Evolutionary conservation across 2,888 invertebrate genomes (phyloP), one percentile per base, ranked within the genome.

Genomic region (Eupithecia dodoneata): DNA sequence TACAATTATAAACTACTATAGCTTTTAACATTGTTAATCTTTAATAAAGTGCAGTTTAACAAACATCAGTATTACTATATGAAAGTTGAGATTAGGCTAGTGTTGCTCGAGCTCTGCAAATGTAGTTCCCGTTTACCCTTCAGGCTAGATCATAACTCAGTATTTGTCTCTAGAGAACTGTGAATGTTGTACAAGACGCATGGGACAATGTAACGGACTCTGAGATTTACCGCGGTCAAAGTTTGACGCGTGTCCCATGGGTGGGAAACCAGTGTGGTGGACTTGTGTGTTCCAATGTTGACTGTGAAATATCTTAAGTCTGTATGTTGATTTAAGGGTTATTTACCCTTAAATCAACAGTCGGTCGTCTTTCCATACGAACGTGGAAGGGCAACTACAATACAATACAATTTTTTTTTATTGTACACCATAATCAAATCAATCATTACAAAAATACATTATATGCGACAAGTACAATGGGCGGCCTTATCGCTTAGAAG

Each of bases 181-280:
- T 87, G 85, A 85, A 85, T 86, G 87, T 86, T 80, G 82, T 88
- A 91, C 90, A 89, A 89, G 89, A 85, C 90, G 86, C 87, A 77
- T 76, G 91, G 90, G 91, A 87, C 88, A 87, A 82, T 82, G 81
- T 82, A 80, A 80, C 80, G 78, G 77, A 81, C 78, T 79, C 81
- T 76, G 82, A 89, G 91, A 91, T 91, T 91, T 91, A 91, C 90
- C 85, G 89, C 89, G 90, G 90, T 89, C 91, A 88, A 91, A 91
- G 87, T 91, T 90, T 89, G 90, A 90, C 89, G 86, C 76, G 79
- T 75, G 81, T 86, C 91, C 87, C 87, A 5, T 0, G 89, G 85
- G 91, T 44, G 41, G 6, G 6, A 44, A 44, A 15, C 44, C 67
- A 67, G 81, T 59, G 59, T 30, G 63, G 30, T 63, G 18, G 30